These are phyloP conservation scores for Nemapogon koenigi DNA, from an alignment of 2,888 invertebrate species.

Conservation along the genomic window DNA sequence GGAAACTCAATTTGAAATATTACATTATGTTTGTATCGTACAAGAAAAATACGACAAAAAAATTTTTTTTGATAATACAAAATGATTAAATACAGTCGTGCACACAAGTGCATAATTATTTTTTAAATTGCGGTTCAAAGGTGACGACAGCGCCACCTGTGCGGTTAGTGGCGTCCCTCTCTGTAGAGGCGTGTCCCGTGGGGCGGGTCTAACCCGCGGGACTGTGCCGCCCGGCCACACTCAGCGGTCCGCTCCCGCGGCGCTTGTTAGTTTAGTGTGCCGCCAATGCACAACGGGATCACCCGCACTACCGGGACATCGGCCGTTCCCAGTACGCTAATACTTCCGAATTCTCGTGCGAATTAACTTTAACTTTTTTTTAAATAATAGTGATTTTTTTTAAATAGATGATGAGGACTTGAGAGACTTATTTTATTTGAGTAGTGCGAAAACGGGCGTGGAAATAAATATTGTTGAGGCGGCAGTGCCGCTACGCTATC, in stretches of 20 bases:
- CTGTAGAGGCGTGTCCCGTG: slow-evolving; percentile 64
- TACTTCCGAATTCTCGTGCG: not conserved
- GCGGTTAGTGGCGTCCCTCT: slow-evolving; percentile 37
- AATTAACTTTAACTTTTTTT: too few relatives aligned
- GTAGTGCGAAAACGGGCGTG: not conserved
- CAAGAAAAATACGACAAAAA: too few relatives aligned
- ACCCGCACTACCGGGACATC: slow-evolving; percentile 58
- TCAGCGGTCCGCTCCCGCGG: slow-evolving; percentile 58
- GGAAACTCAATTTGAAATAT: slow-evolving; percentile 32
- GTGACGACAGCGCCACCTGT: slow-evolving; percentile 24
- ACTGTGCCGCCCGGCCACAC: slow-evolving; percentile 59
- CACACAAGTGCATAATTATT: too few relatives aligned
- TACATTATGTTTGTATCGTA: too few relatives aligned
- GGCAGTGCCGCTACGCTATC: slow-evolving; percentile 25
- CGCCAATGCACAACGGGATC: slow-evolving; percentile 65
- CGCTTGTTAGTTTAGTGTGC: slow-evolving; percentile 65
- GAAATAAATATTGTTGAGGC: slow-evolving; percentile 14
- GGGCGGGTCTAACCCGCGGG: slow-evolving; percentile 61
- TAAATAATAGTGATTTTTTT: not conserved
- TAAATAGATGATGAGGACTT: not conserved
- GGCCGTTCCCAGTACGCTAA: slow-evolving; percentile 26
- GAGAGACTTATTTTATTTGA: not conserved
- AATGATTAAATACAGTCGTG: too few relatives aligned
- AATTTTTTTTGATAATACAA: too few relatives aligned
- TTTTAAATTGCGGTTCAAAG: too few relatives aligned